phyloP scores from a whole-genome alignment of 1,140 invertebrate species.

The Drosophila pectinifera region DNA sequence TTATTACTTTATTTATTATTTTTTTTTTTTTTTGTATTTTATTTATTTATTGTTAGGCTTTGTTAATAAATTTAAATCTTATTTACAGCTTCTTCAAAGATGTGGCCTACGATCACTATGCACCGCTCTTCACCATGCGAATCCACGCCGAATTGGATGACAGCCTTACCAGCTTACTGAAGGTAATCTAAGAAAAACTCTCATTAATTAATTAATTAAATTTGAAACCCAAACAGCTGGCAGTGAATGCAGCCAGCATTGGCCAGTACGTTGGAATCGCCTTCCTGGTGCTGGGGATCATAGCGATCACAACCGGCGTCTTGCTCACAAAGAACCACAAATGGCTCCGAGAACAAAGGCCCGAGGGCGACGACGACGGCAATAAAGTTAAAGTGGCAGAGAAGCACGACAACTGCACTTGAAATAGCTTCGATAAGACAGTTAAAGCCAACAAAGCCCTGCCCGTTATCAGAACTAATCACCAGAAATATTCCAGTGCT shows the following conservation, averaged over 20 bases:
- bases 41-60: background rate
- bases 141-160: slow-evolving; percentile 57
- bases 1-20: no score
- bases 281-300: slow-evolving; percentile 49
- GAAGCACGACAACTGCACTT: slow-evolving; percentile 24
- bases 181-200: slow-evolving; percentile 27
- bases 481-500: background rate
- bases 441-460: background rate
- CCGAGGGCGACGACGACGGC: background rate
- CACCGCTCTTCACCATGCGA: slow-evolving; percentile 52
- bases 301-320: slow-evolving; percentile 34
- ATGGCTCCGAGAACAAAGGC: slow-evolving; percentile 50
- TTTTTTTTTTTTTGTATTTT: background rate
- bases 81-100: slow-evolving; percentile 42
- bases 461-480: slow-evolving; percentile 22
- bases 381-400: slow-evolving; percentile 11
- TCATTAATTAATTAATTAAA: background rate
- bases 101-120: slow-evolving; percentile 69
- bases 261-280: slow-evolving; percentile 54
- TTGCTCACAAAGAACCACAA: slow-evolving; percentile 58
- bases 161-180: slow-evolving; percentile 29
- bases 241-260: slow-evolving; percentile 42
- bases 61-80: background rate
- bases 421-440: slow-evolving; percentile 18
- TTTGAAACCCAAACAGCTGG: slow-evolving; percentile 23